phyloP scores from a whole-genome alignment of 1,140 invertebrate species.

The Diorhabda sublineata region DNA sequence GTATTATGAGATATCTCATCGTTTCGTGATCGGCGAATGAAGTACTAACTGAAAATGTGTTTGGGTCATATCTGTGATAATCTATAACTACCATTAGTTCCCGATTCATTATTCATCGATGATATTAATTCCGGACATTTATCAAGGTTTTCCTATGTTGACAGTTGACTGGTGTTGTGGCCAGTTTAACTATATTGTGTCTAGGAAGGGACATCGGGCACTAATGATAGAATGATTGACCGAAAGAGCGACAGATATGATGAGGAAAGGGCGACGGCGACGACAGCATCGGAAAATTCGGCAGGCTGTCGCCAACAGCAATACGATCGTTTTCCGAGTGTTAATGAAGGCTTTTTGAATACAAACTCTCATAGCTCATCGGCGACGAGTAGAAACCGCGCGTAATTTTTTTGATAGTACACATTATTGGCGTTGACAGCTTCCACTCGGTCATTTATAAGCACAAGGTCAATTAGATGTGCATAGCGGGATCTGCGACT shows the following conservation, averaged over 20 bases:
- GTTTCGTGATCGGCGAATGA: neutral
- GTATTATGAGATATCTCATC: neutral
- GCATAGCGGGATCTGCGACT: conserved; percentile 22
- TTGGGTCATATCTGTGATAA: conserved; percentile 23
- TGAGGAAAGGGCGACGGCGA: neutral
- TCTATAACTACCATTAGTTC: conserved; percentile 38
- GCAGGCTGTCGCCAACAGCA: conserved; percentile 38
- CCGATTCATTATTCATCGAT: conserved; percentile 42
- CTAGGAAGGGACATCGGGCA: conserved; percentile 15
- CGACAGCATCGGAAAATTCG: conserved; percentile 12
- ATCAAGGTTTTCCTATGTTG: conserved; percentile 39
- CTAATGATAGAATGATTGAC: conserved; percentile 40
- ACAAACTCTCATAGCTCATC: conserved; percentile 37
- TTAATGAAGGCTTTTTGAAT: conserved; percentile 44
- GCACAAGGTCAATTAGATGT: conserved; percentile 42
- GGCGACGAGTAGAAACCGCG: conserved; percentile 25
- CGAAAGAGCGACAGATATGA: conserved; percentile 19
- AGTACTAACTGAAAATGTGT: conserved; percentile 17
- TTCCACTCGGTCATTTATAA: conserved; percentile 42
- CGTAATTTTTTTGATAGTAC: conserved; percentile 39
- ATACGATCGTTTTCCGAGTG: conserved; percentile 43
- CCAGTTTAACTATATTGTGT: conserved; percentile 18
- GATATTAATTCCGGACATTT: conserved; percentile 43
- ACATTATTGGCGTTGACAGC: conserved; percentile 43
- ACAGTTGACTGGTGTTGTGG: conserved; percentile 14